Percentiles rank a stretch among this genome's conserved stretches.
phyloP scores from a whole-genome alignment of 2,888 invertebrate species.

The Conops quadrifasciatus region DNA sequence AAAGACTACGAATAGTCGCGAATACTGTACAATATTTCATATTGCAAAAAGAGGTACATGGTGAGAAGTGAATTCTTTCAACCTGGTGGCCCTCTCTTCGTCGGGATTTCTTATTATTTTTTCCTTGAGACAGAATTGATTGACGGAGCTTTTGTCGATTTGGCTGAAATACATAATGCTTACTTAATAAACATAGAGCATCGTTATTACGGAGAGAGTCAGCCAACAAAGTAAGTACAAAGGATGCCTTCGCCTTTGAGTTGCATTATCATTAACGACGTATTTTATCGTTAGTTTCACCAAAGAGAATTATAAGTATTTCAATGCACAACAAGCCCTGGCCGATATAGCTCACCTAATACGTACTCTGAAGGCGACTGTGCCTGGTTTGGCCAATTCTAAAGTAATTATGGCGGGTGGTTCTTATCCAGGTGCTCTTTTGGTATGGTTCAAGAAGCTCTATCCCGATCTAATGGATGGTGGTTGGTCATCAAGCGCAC shows the following conservation, averaged over 20 bases:
- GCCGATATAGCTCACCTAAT: conserved; percentile 75
- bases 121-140: conserved; percentile 70
- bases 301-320: conserved; percentile 69
- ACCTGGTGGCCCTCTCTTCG: conserved; percentile 70
- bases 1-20: no score
- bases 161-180: conserved; percentile 70
- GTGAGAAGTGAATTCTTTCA: conserved; percentile 66
- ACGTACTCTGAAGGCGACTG: conserved; percentile 62
- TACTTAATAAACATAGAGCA: conserved; percentile 79
- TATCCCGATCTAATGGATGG: conserved; percentile 73
- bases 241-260: conserved; percentile 87
- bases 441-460: conserved; percentile 72
- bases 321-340: conserved; percentile 73
- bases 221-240: conserved; percentile 76
- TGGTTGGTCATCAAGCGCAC: conserved; percentile 73
- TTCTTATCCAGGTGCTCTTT: conserved; percentile 76
- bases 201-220: conserved; percentile 80
- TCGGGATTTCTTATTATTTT: conserved; percentile 74
- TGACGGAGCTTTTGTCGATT: conserved; percentile 70
- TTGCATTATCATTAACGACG: no score
- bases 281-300: conserved; percentile 66
- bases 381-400: conserved; percentile 59
- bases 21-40: no score
- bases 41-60: no score
- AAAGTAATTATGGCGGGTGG: conserved; percentile 71